Evolutionary conservation across 2,888 invertebrate genomes (phyloP), one percentile per base, ranked within the genome.

Genomic region (Eilema caniola): DNA sequence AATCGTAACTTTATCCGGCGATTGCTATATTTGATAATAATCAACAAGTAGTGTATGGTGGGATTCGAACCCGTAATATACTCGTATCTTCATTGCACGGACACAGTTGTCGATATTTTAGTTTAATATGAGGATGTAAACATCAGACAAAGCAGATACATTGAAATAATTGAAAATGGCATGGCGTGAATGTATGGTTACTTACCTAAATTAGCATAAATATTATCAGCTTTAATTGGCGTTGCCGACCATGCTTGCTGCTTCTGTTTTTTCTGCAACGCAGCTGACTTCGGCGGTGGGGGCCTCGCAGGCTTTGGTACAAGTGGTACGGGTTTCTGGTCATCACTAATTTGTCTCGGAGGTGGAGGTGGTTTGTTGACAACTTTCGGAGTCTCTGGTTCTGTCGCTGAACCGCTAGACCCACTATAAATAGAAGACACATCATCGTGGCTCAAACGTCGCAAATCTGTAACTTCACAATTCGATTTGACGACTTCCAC

Each of bases 151-250:
- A 28, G 28, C 16, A 37, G 10, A 37, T 31, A 24, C 16, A 2
- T 14, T 11, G 25, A 25, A 25, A 33, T 16, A 69, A 20, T 37
- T 20, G 33, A 10, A 37, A 57, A 3, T 56, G 57, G 67, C 33
- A 53, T 62, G 28, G 16, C 31, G 25, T 25, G 31, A 31, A 25
- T 23, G 41, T 66, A 57, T 69, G 64, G 14, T 70, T 76, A 94
- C 96, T 96, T 94, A 96, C 96, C 97, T 90, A 97, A 96, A 95
- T 98, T 98, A 78, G 98, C 98, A 92, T 98, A 98, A 86, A 98
- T 97, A 81, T 96, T 97, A 80, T 95, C 94, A 72, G 89, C 89
- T 83, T 92, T 93, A 73, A 82, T 89, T 11, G 93, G 88, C 31
- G 93, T 79, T 56, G 90, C 77, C 64, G 91, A 78, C 96, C 96